phyloP scores from a whole-genome alignment of 1,140 invertebrate genomes.

The Chrysoperla carnea region DNA sequence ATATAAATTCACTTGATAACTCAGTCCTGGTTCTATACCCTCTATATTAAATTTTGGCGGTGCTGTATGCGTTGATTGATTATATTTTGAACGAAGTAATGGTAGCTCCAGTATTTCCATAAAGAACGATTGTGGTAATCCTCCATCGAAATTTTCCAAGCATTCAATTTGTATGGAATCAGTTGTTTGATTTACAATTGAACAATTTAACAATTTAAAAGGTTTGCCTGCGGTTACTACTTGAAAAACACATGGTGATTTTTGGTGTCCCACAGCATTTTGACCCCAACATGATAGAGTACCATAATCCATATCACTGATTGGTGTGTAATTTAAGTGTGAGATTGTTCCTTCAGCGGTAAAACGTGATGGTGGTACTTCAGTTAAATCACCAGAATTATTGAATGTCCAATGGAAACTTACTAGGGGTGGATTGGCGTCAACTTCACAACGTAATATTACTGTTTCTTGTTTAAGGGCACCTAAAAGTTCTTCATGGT shows the following conservation, averaged over 20 bases:
- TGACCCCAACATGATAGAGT: slow-evolving; percentile 68
- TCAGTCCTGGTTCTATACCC: slow-evolving; percentile 57
- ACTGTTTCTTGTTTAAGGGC: slow-evolving; percentile 74
- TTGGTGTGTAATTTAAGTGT: slow-evolving; percentile 68
- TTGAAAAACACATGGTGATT: slow-evolving; percentile 72
- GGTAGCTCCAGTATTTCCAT: slow-evolving; percentile 53
- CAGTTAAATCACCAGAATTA: slow-evolving; percentile 64
- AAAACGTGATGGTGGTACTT: slow-evolving; percentile 46
- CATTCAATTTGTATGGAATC: slow-evolving; percentile 65
- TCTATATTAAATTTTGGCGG: slow-evolving; percentile 53
- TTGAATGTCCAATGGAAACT: slow-evolving; percentile 81
- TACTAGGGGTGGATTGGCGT: slow-evolving; percentile 62
- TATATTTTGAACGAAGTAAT: slow-evolving; percentile 19
- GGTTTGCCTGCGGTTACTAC: slow-evolving; percentile 56
- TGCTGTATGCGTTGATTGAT: slow-evolving; percentile 24
- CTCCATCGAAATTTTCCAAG: slow-evolving; percentile 68
- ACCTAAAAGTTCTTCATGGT: slow-evolving; percentile 57
- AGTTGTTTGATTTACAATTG: slow-evolving; percentile 71
- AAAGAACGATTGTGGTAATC: slow-evolving; percentile 60
- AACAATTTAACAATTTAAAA: slow-evolving; percentile 71
- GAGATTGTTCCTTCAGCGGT: slow-evolving; percentile 48
- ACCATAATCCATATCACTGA: slow-evolving; percentile 73
- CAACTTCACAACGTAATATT: slow-evolving; percentile 62
- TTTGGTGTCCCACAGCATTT: slow-evolving; percentile 65
- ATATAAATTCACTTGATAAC: slow-evolving; percentile 57